These are phyloP conservation scores for Halisarca cf. caerulea DNA, from an alignment of 37 sponge, comb jelly and placozoan species.

Conservation along the genomic window DNA sequence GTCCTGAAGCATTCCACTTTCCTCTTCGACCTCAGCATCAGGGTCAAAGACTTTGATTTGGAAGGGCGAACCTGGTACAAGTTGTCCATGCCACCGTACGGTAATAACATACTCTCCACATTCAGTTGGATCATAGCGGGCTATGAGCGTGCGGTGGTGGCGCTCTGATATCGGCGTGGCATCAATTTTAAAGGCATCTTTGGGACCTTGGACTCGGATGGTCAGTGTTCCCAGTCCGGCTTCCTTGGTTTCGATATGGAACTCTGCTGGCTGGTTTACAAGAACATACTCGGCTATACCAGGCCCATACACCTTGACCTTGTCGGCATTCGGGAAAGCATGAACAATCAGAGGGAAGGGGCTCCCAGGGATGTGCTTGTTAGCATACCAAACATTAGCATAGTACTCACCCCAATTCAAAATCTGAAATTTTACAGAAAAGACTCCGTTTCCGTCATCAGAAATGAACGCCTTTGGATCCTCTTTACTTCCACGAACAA, in stretches of 20 bases:
- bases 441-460: conserved; percentile 65
- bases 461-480: conserved; percentile 64
- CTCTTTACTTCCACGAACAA: conserved; percentile 63
- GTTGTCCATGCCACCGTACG: conserved; percentile 69
- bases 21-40: not conserved
- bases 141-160: conserved; percentile 62
- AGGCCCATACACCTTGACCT: conserved; percentile 86
- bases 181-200: conserved; percentile 83
- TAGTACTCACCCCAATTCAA: conserved; percentile 74
- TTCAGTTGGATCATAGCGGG: conserved; percentile 62
- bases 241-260: conserved; percentile 78
- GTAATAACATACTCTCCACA: conserved; percentile 63
- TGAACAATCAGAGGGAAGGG: conserved; percentile 82
- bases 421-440: conserved; percentile 74
- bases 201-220: conserved; percentile 79
- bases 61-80: conserved; percentile 76
- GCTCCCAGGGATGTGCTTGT: conserved; percentile 81
- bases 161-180: conserved; percentile 53
- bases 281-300: conserved; percentile 57
- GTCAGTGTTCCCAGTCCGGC: conserved; percentile 87
- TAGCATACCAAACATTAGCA: conserved; percentile 76
- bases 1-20: not conserved
- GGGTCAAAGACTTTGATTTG: conserved; percentile 46
- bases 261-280: conserved; percentile 61
- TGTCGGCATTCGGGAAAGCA: conserved; percentile 76